These are phyloP conservation scores for Megaleporinus macrocephalus DNA, from an alignment of 2,113 vertebrate species.

Conservation along the genomic window DNA sequence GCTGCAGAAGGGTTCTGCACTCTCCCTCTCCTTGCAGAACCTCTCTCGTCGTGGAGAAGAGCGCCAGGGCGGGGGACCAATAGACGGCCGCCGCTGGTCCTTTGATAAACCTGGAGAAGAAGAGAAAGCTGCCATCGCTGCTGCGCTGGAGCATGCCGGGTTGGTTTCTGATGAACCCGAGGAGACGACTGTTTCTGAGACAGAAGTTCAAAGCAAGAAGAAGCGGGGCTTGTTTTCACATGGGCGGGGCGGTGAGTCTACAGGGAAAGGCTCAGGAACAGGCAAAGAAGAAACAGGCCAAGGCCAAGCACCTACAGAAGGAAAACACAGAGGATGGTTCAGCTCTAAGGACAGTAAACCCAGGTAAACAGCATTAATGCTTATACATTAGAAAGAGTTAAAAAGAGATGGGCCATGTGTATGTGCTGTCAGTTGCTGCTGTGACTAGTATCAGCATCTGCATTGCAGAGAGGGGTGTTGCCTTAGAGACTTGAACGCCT, in stretches of 20 bases:
- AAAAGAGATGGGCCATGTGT: not conserved
- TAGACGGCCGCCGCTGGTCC: conserved; percentile 73
- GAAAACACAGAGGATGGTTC: conserved; percentile 86
- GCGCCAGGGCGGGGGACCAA: conserved; percentile 40
- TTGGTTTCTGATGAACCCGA: conserved; percentile 56
- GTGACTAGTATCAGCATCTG: conserved; percentile 68
- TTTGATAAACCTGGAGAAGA: conserved; percentile 78
- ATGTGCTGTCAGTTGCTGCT: conserved; percentile 24
- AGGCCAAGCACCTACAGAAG: conserved; percentile 64
- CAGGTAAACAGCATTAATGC: conserved; percentile 78
- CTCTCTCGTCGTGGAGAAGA: conserved; percentile 67
- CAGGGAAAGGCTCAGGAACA: conserved; percentile 64
- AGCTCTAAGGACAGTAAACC: conserved; percentile 89
- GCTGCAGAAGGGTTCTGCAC: conserved; percentile 71
- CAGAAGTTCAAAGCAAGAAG: conserved; percentile 71
- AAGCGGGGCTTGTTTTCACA: conserved; percentile 82
- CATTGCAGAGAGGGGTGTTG: conserved; percentile 67
- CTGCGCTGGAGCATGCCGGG: conserved; percentile 76
- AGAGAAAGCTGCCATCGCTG: conserved; percentile 79
- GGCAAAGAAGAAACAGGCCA: conserved; percentile 67
- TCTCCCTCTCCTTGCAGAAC: conserved; percentile 78
- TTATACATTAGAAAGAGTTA: not conserved
- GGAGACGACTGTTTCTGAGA: conserved; percentile 37
- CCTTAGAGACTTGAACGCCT: conserved; percentile 44
- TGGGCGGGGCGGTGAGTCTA: conserved; percentile 60